Base-by-base conservation (phyloP, 1,140 invertebrate genomes). In the Pseudoatta argentina region DNA sequence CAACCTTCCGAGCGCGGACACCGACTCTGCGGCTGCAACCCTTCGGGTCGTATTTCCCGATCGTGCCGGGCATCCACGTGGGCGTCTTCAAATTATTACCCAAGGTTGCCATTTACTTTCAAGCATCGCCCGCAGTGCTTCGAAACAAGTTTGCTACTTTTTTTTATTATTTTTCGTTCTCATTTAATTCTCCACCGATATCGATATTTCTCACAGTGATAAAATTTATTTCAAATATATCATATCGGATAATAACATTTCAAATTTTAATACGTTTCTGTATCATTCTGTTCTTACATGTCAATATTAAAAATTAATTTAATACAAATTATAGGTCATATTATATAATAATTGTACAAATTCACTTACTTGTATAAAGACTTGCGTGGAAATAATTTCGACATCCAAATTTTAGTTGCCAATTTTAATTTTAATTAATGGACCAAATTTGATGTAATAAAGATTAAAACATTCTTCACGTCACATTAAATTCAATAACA, bases 31-130 rank as follows among this genome's bases (percentile, higher is more conserved):
- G 79, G 79, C 55, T 82, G 69, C 67, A 82, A 73, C 53, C 79
- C 67, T 82, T 82, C 67, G 67, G 21, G 67, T 82, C 79, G 67
- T 82, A 82, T 73, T 82, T 82, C 79, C 24, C 67, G 79, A 82
- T 82, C 67, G 67, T 73, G 79, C 55, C 53, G 7, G 34, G 53
- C 39, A 71, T 71, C 51, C 66, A 82, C 78, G 67, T 82, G 67
- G 67, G 21, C 34, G 67, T 82, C 79, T 82, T 82, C 79, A 51
- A 82, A 67, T 82, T 82, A 82, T 82, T 82, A 61, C 39, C 79
- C 30, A 48, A 57, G 78, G 34, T 48, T 21, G 21, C 79, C 79
- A 61, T 72, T 82, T 82, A 73, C 55, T 73, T 39, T 51, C 69
- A 55, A 72, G 10, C 53, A 59, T 81, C 39, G 53, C 55, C 79